These are phyloP conservation scores for Tromatobia lineatoria DNA, from an alignment of 2,888 invertebrate species.

Conservation along the genomic window DNA sequence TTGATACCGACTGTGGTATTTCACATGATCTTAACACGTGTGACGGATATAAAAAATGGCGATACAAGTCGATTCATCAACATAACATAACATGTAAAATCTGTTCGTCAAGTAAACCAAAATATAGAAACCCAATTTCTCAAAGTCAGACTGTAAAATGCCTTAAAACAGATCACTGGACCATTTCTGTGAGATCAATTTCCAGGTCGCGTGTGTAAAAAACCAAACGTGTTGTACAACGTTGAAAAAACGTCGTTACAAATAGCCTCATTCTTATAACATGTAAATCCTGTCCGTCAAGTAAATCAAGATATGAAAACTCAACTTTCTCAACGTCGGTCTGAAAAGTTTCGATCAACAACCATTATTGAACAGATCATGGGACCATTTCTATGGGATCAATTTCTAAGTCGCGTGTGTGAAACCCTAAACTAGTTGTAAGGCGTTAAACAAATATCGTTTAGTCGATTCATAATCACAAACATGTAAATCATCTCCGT, in stretches of 20 bases:
- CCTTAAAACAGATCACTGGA: not conserved
- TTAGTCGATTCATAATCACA: constrained; percentile 17
- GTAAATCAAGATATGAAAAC: not conserved
- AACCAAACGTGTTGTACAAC: not conserved
- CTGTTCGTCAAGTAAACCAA: too few relatives aligned
- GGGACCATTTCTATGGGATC: not conserved
- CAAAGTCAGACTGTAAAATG: too few relatives aligned
- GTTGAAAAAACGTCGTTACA: not conserved
- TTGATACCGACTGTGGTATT: too few relatives aligned
- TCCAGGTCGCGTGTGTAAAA: not conserved
- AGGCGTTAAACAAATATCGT: not conserved
- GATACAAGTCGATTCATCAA: too few relatives aligned
- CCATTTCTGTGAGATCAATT: not conserved
- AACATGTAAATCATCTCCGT: constrained; percentile 50
- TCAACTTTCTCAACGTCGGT: too few relatives aligned
- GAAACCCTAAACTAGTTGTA: not conserved
- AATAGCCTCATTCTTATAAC: constrained; percentile 18
- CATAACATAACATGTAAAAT: too few relatives aligned
- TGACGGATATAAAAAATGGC: too few relatives aligned
- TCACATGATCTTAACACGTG: too few relatives aligned
- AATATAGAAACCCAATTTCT: too few relatives aligned
- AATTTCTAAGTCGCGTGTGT: not conserved
- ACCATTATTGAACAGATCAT: too few relatives aligned
- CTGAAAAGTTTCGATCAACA: too few relatives aligned
- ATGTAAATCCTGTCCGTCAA: constrained; percentile 48